Evolutionary conservation across 2,113 vertebrate genomes (phyloP), one percentile per base, ranked within the genome.

Genomic region (Varanus salvator): DNA sequence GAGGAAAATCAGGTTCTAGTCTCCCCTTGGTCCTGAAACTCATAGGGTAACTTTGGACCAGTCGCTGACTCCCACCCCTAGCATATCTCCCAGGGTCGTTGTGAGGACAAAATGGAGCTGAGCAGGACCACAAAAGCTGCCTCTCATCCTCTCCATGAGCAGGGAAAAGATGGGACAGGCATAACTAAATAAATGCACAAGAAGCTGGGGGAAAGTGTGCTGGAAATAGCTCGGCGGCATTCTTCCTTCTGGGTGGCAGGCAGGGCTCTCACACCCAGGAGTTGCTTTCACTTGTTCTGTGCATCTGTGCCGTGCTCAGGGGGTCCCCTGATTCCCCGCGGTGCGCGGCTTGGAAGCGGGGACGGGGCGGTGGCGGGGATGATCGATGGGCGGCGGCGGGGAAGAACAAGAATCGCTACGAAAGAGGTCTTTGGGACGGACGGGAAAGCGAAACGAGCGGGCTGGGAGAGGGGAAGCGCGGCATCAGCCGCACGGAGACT

Each of bases 371-470:
- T 25, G 31, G 44, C 52, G 69, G 29, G 92, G 48, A 80, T 69
- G 93, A 6, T 66, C 19, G 7, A 68, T 23, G 6, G 54, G 60
- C 54, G 44, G 31, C 85, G 29, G 34, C n/a, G 64, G 34, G 25
- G 91, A 85, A 87, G 75, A 82, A 80, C 44, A 76, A 92, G 90
- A 87, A 52, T 71, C 75, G 48, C 25, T 87, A 75, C 69, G 85
- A 88, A n/a, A 31, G 82, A 88, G 89, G 92, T 92, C 92, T 90
- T 48, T 12, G 91, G 34, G 85, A 17, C 83, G 91, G 50, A 12
- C 90, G 90, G 60, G 48, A 64, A 71, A 91, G 80, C 34, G 69
- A 86, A 77, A 60, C 64, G 72, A 81, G 91, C 82, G 84, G 84
- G 0, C 14, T 84, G 84, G 34, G 75, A 76, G 68, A 31, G 88